Base-by-base conservation (phyloP, 2,797 vertebrate species). In the Anomalospiza imberbis region DNA sequence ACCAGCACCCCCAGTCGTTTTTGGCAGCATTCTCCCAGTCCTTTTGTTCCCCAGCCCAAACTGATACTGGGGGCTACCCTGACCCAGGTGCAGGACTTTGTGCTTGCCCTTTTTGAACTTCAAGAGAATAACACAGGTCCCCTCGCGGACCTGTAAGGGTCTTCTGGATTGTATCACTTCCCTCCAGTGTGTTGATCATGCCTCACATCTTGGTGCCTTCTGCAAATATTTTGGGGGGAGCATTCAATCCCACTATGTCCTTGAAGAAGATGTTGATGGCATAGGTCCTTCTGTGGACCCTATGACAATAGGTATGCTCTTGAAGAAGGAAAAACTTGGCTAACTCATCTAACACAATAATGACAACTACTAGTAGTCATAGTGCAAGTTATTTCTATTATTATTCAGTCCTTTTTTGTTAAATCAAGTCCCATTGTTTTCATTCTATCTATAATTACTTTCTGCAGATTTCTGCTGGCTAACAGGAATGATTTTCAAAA, bases 1-100 rank as follows among this genome's bases (percentile, higher is more conserved):
- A 28, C 2, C 15, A 54, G 6, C 13, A 50, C 3, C 4, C 12
- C 20, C 20, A 42, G 10, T 2, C 1, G 0, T 54, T 34, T 40
- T 60, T 0, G 0, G 1, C 25, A 50, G 4, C 1, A 2, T 11
- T 28, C 17, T 51, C 22, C 53, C 47, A 65, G 31, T 24, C 9
- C 10, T 12, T 40, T 44, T 12, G 15, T 18, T 2, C 6, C 6
- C 17, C 18, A 61, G 9, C 3, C 8, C 9, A 15, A 26, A 21
- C 1, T 42, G 20, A 10, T 21, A 25, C 5, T 42, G 26, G 20
- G 3, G 4, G 18, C 55, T 55, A 22, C 4, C 12, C 8, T 1
- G 1, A 31, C 3, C 1, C 29, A 51, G 9, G 17, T 17, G 19
- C 20, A 47, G 45, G 17, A 60, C 4, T 4, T 34, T 34, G 5